Evolutionary conservation across 2,888 invertebrate species (phyloP), one percentile per base, ranked within the genome.

Genomic region (Acronicta psi): DNA sequence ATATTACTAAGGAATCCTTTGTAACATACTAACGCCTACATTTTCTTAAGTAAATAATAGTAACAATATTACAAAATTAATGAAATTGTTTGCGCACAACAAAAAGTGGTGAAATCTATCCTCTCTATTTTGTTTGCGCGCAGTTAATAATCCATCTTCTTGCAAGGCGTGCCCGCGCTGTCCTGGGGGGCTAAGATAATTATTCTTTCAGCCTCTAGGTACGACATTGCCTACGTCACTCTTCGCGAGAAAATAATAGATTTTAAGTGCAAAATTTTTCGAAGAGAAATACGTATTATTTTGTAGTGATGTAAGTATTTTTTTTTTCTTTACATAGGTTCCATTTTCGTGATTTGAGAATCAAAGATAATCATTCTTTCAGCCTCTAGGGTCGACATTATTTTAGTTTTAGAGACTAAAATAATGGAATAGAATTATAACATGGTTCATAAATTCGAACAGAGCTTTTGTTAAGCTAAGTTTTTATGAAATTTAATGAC

Each of bases 121-220:
- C 1, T 7, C 55, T 11, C 52, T 16, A 44, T 60, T 55, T 56
- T 52, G 42, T 49, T 58, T 34, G 50, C 43, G 20, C 43, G 31
- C 45, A 52, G 44, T 43, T 64, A 40, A 68, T 64, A 63, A 77
- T 75, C 69, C 73, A 71, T 75, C 77, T 76, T 71, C 51, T 59
- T 43, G 18, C 20, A 18, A 18, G 25, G 23, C 23, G 53, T 60
- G 47, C 41, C 43, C 40, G 17, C 59, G 43, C 42, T 56, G 40
- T 59, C 67, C 38, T 38, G n/a, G 5, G 31, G 34, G 52, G 42
- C 56, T 42, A 45, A 51, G 58, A 73, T 65, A 75, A 75, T 70
- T 70, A 69, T 71, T 69, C 70, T 70, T 67, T 59, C 47, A 52
- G 34, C 45, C 38, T 43, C 17, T 18, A 49, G 41, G 41, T 53